These are phyloP conservation scores for Temnothorax unifasciatus DNA, from an alignment of 2,888 invertebrate species.

Conservation along the genomic window DNA sequence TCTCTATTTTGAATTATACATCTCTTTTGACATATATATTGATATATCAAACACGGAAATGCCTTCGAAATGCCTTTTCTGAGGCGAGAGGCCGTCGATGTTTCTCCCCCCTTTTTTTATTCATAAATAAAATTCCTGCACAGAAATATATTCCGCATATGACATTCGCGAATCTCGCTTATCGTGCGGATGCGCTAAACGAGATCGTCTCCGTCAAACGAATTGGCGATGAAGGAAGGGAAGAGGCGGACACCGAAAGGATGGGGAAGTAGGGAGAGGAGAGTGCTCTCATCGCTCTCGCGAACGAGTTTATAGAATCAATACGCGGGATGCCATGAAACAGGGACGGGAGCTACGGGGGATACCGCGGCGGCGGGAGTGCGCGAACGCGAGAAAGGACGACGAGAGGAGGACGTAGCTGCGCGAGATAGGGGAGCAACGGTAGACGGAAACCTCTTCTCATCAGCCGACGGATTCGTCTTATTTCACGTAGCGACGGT, in stretches of 20 bases:
- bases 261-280: constrained; percentile 15
- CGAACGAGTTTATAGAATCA: constrained; percentile 67
- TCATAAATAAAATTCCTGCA: neutral
- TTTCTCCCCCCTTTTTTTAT: neutral
- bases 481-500: constrained; percentile 50
- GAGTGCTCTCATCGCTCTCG: constrained; percentile 46
- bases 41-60: neutral
- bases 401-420: constrained; percentile 30
- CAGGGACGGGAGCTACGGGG: constrained; percentile 18
- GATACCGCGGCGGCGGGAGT: neutral
- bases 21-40: neutral
- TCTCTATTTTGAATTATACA: neutral
- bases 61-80: neutral
- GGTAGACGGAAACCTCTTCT: constrained; percentile 47
- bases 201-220: constrained; percentile 25
- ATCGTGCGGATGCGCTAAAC: neutral
- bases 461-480: constrained; percentile 59
- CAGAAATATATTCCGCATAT: constrained; percentile 10
- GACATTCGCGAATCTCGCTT: constrained; percentile 13
- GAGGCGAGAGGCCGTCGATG: neutral
- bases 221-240: constrained; percentile 13
- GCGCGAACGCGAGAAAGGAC: constrained; percentile 31
- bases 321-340: constrained; percentile 59
- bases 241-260: constrained; percentile 16
- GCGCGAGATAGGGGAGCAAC: constrained; percentile 50